A percentile compares a stretch with the other conserved stretches of the same genome.
Evolutionary conservation across 2,888 invertebrate species (phyloP).

Genomic region (Leuctra nigra): DNA sequence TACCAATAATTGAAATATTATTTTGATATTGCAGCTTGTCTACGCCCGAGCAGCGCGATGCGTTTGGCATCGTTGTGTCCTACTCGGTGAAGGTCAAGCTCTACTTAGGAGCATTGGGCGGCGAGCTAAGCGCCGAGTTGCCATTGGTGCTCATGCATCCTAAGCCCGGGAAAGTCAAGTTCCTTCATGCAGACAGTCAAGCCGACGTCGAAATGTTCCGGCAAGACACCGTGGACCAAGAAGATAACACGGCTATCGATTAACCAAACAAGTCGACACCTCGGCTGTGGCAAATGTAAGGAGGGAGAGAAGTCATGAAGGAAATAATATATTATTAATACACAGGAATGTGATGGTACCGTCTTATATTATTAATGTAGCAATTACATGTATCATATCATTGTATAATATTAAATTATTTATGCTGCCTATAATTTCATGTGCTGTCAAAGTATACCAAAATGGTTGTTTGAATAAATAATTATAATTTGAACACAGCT

Average conservation of each 20-base stretch:
- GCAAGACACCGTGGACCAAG: constrained; percentile 55
- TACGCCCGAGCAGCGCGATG: constrained; percentile 78
- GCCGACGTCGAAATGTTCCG: constrained; percentile 66
- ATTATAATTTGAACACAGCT: no score
- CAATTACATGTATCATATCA: neutral
- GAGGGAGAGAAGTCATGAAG: neutral
- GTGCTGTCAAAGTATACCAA: no score
- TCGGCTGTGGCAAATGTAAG: neutral
- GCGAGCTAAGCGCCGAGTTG: constrained; percentile 84
- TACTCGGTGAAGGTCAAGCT: constrained; percentile 93
- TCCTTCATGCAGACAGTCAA: constrained; percentile 63
- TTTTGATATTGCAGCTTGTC: constrained; percentile 57
- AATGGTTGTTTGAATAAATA: no score
- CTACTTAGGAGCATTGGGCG: constrained; percentile 86
- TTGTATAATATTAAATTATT: neutral
- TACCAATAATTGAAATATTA: no score
- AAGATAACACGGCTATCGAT: neutral
- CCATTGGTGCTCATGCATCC: constrained; percentile 91
- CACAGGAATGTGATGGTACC: constrained; percentile 5
- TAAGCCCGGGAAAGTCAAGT: constrained; percentile 53
- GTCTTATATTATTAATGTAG: constrained; percentile 10
- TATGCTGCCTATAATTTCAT: neutral
- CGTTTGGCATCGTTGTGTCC: constrained; percentile 92
- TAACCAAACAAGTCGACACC: no score
- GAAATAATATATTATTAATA: neutral